Conservation (phyloP, 2,797 vertebrate genomes). For the Sebastes minor region DNA sequence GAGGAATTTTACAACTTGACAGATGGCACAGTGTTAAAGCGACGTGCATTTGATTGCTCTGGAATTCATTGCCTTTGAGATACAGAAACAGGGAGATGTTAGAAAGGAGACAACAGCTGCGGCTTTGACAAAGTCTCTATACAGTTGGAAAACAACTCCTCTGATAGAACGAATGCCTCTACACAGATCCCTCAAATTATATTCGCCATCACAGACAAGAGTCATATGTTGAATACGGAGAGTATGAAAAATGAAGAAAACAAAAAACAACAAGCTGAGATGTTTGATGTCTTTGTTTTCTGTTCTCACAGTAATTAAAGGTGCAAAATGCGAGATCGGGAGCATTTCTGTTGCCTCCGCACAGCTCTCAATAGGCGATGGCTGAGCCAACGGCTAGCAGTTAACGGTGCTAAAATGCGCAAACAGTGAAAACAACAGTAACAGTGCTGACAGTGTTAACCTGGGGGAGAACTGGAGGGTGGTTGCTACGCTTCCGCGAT, state of each 20-base stretch:
- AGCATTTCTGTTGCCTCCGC: no score
- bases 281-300: neutral
- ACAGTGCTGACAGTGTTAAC: no score
- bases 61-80: slow-evolving; percentile 45
- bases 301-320: neutral
- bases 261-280: neutral
- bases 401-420: no score
- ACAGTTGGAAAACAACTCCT: slow-evolving; percentile 29
- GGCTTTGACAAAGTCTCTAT: slow-evolving; percentile 26
- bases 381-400: no score
- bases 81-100: slow-evolving; percentile 23
- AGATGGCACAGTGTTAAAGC: slow-evolving; percentile 57
- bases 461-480: no score
- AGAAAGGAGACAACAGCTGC: slow-evolving; percentile 46
- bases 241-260: slow-evolving; percentile 4
- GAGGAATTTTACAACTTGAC: slow-evolving; percentile 41
- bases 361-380: no score
- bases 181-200: slow-evolving; percentile 22
- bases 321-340: no score
- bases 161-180: slow-evolving; percentile 16
- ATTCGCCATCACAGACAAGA: slow-evolving; percentile 8
- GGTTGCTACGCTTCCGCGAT: no score
- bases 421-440: accelerated
- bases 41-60: slow-evolving; percentile 37
- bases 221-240: slow-evolving; percentile 4